A percentile compares a stretch with the other conserved stretches of the same genome.
These are phyloP conservation scores for Listronotus oregonensis DNA, from an alignment of 1,140 invertebrate species.

Conservation along the genomic window DNA sequence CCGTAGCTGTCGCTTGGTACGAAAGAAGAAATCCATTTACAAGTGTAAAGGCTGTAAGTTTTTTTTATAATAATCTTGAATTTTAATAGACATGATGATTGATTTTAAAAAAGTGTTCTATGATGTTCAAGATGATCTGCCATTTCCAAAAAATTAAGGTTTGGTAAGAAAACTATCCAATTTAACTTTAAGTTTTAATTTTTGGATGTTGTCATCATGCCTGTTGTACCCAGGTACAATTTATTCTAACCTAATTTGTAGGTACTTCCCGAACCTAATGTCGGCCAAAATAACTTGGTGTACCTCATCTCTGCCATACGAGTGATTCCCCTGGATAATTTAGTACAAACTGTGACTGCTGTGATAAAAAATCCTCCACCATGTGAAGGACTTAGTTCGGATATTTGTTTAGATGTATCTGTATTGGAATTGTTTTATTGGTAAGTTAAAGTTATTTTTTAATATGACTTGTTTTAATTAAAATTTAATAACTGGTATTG, in stretches of 20 bases:
- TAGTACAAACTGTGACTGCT: slow-evolving; percentile 84
- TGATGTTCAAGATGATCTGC: no score
- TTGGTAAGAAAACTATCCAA: no score
- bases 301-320: slow-evolving; percentile 80
- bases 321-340: slow-evolving; percentile 83
- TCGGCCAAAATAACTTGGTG: slow-evolving; percentile 78
- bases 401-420: slow-evolving; percentile 67
- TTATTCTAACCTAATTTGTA: slow-evolving; percentile 44
- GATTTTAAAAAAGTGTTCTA: no score
- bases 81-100: no score
- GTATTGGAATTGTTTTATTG: slow-evolving; percentile 67
- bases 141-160: no score
- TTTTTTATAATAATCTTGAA: no score
- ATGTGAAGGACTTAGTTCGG: slow-evolving; percentile 66
- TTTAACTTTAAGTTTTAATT: no score
- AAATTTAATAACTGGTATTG: no score
- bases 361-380: slow-evolving; percentile 80
- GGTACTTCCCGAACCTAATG: slow-evolving; percentile 69
- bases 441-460: slow-evolving; percentile 43
- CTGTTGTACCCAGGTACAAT: not conserved
- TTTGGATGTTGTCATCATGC: no score
- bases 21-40: slow-evolving; percentile 65
- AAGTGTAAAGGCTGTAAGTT: slow-evolving; percentile 60
- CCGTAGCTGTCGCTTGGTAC: slow-evolving; percentile 89
- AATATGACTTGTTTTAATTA: no score